A percentile compares a stretch with the other conserved stretches of the same genome.
Evolutionary conservation across 2,888 invertebrate species (phyloP).

Genomic region (Calliphora vomitoria): DNA sequence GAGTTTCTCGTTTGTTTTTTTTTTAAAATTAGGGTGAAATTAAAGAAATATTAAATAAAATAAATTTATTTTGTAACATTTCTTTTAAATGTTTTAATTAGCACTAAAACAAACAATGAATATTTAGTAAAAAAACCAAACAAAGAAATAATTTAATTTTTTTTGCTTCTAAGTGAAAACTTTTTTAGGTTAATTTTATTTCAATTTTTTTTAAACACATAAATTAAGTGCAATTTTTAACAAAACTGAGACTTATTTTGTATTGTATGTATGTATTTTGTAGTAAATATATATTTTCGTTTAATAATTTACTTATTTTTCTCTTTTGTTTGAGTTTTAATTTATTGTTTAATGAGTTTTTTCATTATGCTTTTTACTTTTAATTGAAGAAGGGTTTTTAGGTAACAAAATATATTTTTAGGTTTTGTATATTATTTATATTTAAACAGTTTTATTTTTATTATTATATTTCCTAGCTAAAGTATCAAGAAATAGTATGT

Average conservation of each 20-base stretch:
- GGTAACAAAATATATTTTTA: constrained; percentile 68
- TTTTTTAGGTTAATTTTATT: constrained; percentile 11
- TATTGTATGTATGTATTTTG: neutral
- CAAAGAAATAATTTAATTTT: neutral
- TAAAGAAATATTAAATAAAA: constrained; percentile 4
- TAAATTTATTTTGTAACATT: neutral
- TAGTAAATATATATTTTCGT: constrained; percentile 31
- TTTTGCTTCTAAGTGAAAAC: constrained; percentile 1
- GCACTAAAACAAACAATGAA: neutral
- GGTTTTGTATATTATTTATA: constrained; percentile 35
- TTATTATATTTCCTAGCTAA: constrained; percentile 59
- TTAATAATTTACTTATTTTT: constrained; percentile 27
- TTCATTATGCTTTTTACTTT: constrained; percentile 9
- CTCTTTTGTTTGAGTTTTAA: constrained; percentile 21
- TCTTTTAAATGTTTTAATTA: constrained; percentile 6
- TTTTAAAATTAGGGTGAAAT: neutral
- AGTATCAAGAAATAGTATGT: constrained; percentile 31
- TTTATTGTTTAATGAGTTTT: constrained; percentile 15
- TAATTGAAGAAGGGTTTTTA: constrained; percentile 48
- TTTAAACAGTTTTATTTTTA: constrained; percentile 43
- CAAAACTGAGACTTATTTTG: constrained; percentile 7
- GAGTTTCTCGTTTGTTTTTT: neutral
- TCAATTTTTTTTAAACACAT: constrained; percentile 38
- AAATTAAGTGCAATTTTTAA: constrained; percentile 57
- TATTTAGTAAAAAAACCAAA: neutral